Conservation (phyloP, 2,113 vertebrate species). For the Lophius piscatorius region DNA sequence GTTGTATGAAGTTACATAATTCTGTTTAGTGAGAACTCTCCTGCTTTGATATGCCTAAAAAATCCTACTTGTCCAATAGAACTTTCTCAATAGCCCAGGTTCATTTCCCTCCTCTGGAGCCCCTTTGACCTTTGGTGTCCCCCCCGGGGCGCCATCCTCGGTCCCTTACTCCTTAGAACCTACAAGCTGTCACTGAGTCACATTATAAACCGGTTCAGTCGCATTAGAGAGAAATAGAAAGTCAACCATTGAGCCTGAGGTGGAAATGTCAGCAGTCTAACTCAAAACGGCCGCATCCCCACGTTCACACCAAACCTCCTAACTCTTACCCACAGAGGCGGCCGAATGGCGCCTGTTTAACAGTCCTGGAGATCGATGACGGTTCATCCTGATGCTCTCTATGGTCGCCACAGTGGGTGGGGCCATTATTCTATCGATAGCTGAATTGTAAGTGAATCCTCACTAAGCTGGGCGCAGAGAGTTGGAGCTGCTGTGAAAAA, state of each 20-base stretch:
- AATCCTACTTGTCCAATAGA: too few species aligned
- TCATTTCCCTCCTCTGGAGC: too few species aligned
- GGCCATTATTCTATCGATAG: constrained; percentile 29
- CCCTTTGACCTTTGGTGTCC: too few species aligned
- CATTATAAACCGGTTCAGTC: too few species aligned
- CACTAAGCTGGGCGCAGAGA: not conserved
- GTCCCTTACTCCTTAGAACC: too few species aligned
- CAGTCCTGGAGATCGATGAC: constrained; percentile 33
- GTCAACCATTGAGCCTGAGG: constrained; percentile 22
- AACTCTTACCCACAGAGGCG: constrained; percentile 26
- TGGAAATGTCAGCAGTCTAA: constrained; percentile 33
- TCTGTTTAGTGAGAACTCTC: too few species aligned
- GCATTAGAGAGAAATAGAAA: too few species aligned
- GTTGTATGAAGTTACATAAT: too few species aligned
- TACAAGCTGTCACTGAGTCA: too few species aligned
- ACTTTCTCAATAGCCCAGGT: too few species aligned
- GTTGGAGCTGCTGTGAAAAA: constrained; percentile 5
- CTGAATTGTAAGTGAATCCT: constrained; percentile 3
- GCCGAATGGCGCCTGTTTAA: constrained; percentile 33
- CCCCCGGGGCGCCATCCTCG: too few species aligned
- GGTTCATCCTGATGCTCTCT: constrained; percentile 9
- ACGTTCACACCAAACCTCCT: constrained; percentile 10
- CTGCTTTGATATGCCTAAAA: too few species aligned
- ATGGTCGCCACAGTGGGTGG: constrained; percentile 16
- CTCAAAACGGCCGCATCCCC: constrained; percentile 40